These are phyloP conservation scores for Noctua fimbriata DNA, from an alignment of 2,888 invertebrate species.

Conservation along the genomic window DNA sequence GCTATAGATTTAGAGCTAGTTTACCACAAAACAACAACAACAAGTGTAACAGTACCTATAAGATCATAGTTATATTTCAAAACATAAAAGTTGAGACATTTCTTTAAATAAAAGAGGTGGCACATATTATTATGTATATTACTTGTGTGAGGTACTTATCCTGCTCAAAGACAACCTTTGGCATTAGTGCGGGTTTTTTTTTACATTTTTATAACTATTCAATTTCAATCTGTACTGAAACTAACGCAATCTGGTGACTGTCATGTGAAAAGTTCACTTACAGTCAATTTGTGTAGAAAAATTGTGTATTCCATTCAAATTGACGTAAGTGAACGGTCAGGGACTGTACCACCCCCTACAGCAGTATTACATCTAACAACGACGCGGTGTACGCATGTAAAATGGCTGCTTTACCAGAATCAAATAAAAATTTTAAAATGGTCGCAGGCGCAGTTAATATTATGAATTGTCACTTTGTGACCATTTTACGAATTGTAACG, in stretches of 20 bases:
- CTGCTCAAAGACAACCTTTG: not conserved
- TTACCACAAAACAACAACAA: not conserved
- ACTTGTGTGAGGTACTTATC: not conserved
- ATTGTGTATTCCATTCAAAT: not conserved
- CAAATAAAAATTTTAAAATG: too few species aligned
- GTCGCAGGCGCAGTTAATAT: too few species aligned
- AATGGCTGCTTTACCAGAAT: too few species aligned
- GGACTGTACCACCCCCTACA: not conserved
- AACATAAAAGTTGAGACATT: not conserved
- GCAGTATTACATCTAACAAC: not conserved
- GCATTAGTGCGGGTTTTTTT: not conserved
- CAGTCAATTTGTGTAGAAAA: not conserved
- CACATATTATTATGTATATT: not conserved
- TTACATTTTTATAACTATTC: not conserved
- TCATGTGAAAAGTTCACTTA: not conserved
- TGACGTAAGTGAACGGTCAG: not conserved
- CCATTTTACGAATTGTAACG: too few species aligned
- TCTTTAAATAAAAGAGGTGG: not conserved
- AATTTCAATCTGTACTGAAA: not conserved
- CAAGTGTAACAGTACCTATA: not conserved
- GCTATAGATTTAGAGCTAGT: conserved; percentile 41
- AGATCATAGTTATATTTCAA: not conserved
- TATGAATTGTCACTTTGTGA: too few species aligned
- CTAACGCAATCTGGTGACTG: not conserved
- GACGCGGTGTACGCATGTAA: not conserved